Evolutionary conservation across 1,140 invertebrate genomes (phyloP).

Genomic region (Pseudomyrmex pallidus): DNA sequence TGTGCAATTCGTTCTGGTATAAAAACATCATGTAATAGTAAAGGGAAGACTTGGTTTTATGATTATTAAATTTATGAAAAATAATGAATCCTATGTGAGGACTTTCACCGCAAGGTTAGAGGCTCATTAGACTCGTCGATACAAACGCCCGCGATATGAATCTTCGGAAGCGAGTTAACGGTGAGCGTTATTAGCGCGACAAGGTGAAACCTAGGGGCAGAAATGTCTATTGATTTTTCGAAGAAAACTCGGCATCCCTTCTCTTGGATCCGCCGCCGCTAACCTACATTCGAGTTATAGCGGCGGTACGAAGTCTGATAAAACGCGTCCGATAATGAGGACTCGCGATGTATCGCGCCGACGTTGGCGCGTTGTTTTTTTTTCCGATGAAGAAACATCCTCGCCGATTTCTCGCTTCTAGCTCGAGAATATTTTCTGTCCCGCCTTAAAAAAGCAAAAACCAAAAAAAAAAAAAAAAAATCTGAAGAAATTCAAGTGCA

Average conservation of each 20-base stretch:
- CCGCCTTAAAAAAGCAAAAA: not conserved
- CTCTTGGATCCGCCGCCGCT: conserved; percentile 58
- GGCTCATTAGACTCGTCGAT: not conserved
- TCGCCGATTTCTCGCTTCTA: conserved; percentile 1
- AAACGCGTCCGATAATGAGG: conserved; percentile 56
- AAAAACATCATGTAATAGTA: not conserved
- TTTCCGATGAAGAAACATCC: not conserved
- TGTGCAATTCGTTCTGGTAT: too few species aligned
- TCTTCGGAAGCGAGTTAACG: conserved; percentile 48
- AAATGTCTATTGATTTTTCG: conserved; percentile 63
- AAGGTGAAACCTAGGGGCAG: conserved; percentile 57
- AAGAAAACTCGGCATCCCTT: conserved; percentile 61
- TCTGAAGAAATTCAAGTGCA: not conserved
- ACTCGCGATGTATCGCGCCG: conserved; percentile 12
- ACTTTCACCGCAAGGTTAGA: not conserved
- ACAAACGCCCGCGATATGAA: conserved; percentile 33
- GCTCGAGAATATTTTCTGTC: not conserved
- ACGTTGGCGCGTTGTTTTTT: conserved; percentile 4
- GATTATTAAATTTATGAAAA: conserved; percentile 3
- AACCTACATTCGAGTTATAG: conserved; percentile 62
- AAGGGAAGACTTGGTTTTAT: not conserved
- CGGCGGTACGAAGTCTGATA: conserved; percentile 52
- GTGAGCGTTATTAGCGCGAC: conserved; percentile 53
- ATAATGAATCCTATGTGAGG: conserved; percentile 3
- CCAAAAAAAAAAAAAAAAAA: not conserved